Evolutionary conservation across 1,140 invertebrate species (phyloP).

Genomic region (Pantala flavescens): DNA sequence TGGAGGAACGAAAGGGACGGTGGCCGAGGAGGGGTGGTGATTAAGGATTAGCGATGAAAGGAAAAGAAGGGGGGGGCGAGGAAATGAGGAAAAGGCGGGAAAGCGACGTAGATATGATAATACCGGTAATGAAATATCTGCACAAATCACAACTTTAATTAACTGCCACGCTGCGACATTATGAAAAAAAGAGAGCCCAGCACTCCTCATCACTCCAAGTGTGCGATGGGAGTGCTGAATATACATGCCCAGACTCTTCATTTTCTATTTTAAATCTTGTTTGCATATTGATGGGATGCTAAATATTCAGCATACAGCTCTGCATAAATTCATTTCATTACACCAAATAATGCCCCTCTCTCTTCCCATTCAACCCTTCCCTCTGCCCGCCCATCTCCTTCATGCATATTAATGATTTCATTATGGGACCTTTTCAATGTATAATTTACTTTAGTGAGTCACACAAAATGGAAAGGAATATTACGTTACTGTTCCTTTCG

Average conservation of each 20-base stretch:
- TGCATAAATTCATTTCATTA: constrained; percentile 56
- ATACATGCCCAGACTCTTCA: constrained; percentile 13
- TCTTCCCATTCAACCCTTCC: constrained; percentile 30
- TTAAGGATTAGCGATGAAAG: not conserved
- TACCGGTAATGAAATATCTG: constrained; percentile 17
- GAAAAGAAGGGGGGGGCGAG: not conserved
- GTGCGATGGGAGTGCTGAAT: constrained; percentile 1
- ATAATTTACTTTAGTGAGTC: constrained; percentile 57
- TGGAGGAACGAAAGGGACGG: not conserved
- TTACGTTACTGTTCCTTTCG: constrained; percentile 17
- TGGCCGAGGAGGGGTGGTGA: not conserved
- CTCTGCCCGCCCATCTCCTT: constrained; percentile 27
- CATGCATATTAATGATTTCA: constrained; percentile 56
- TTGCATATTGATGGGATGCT: constrained; percentile 16
- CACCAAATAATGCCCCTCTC: constrained; percentile 50
- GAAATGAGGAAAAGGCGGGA: not conserved
- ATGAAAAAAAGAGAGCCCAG: constrained; percentile 12
- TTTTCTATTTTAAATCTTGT: constrained; percentile 17
- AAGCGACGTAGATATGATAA: constrained; percentile 14
- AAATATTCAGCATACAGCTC: constrained; percentile 28
- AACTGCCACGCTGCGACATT: constrained; percentile 16
- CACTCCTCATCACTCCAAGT: not conserved
- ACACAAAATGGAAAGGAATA: constrained; percentile 24
- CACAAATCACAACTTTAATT: constrained; percentile 18
- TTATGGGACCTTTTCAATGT: constrained; percentile 56